phyloP scores from a whole-genome alignment of 2,888 invertebrate genomes.

The Chymomyza caudatula region DNA sequence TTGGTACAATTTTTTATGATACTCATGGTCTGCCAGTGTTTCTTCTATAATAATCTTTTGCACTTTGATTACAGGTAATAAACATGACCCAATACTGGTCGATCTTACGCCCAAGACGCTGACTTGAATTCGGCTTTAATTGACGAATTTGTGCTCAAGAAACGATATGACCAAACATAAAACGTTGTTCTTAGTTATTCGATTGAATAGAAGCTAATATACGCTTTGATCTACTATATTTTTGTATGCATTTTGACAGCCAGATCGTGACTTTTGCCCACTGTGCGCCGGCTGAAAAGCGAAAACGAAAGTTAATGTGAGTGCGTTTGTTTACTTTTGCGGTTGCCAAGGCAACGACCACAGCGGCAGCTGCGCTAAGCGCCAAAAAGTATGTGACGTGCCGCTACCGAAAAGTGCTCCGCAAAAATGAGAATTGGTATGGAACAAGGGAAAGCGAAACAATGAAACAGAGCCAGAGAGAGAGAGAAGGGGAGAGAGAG shows the following conservation, averaged over 20 bases:
- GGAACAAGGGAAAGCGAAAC: neutral
- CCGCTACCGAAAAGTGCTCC: constrained; percentile 45
- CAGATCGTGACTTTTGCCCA: no score
- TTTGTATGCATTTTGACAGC: neutral
- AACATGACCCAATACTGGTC: no score
- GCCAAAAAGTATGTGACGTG: constrained; percentile 47
- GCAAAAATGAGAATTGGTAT: neutral
- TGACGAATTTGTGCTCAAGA: no score
- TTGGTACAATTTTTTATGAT: no score
- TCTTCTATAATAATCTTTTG: no score
- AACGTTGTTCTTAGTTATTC: no score
- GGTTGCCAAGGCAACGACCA: constrained; percentile 39
- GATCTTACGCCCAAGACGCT: no score
- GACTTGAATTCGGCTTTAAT: no score
- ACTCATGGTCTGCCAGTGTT: no score
- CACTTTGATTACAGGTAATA: no score
- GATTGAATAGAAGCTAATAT: no score
- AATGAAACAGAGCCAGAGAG: neutral
- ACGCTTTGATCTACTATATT: neutral
- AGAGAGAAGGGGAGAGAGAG: neutral
- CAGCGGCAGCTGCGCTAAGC: neutral
- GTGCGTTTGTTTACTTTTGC: constrained; percentile 61
- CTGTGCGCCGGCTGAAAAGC: constrained; percentile 2
- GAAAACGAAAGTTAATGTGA: constrained; percentile 63
- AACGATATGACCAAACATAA: no score